A percentile compares a stretch with the other conserved stretches of the same genome.
phyloP scores from a whole-genome alignment of 2,888 invertebrate species.

The Drosophila lutescens region DNA sequence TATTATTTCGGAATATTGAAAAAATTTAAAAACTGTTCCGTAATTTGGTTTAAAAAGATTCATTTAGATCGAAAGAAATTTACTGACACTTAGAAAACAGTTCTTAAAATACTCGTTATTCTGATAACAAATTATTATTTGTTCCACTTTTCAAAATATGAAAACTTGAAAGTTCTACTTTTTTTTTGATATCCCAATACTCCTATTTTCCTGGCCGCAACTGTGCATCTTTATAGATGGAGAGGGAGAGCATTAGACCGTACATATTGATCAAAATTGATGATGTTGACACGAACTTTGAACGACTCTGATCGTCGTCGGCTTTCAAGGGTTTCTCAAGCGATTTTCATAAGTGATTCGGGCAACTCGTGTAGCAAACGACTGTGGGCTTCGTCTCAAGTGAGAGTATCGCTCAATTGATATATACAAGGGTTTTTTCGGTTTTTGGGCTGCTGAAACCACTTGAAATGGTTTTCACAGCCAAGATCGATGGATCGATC shows the following conservation, averaged over 20 bases:
- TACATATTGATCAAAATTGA: slow-evolving; percentile 80
- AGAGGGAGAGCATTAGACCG: slow-evolving; percentile 44
- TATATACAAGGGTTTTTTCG: slow-evolving; percentile 43
- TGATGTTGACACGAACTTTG: slow-evolving; percentile 80
- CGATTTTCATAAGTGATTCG: slow-evolving; percentile 52
- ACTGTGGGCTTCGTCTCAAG: slow-evolving; percentile 59
- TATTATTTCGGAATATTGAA: no score
- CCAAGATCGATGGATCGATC: slow-evolving; percentile 30
- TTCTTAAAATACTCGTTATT: no score
- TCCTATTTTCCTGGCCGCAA: slow-evolving; percentile 5
- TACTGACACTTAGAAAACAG: no score
- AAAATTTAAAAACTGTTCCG: no score
- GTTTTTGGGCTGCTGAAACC: slow-evolving; percentile 26
- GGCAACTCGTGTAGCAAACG: slow-evolving; percentile 54
- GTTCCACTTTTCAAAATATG: no score
- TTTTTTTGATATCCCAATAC: no score
- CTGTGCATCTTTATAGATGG: slow-evolving; percentile 24
- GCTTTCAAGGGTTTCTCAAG: slow-evolving; percentile 62
- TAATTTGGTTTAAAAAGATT: no score
- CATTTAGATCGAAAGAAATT: no score
- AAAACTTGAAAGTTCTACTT: no score
- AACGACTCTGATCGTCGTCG: slow-evolving; percentile 63
- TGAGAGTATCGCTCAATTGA: slow-evolving; percentile 67
- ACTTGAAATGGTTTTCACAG: slow-evolving; percentile 28
- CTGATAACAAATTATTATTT: no score